These are phyloP conservation scores for Hypercompe scribonia DNA, from an alignment of 2,888 invertebrate species.

Conservation along the genomic window DNA sequence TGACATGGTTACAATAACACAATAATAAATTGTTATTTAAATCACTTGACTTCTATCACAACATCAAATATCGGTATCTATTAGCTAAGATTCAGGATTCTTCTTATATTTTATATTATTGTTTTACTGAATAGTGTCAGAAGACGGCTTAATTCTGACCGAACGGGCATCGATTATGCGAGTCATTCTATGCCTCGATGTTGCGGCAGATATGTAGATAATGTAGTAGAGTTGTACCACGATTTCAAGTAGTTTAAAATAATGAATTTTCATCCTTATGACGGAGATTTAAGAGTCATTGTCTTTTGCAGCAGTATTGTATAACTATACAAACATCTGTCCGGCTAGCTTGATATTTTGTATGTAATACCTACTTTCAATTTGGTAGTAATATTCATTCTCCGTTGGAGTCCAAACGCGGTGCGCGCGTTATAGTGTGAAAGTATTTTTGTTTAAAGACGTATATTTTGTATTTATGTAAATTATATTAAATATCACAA, in stretches of 20 bases:
- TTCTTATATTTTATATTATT: not conserved
- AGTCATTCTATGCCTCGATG: constrained; percentile 34
- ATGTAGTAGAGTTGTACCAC: constrained; percentile 47
- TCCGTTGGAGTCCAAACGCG: constrained; percentile 66
- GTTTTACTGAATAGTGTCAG: not conserved
- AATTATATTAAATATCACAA: constrained; percentile 42
- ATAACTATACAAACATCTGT: constrained; percentile 60
- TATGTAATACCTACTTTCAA: constrained; percentile 70
- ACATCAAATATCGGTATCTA: not conserved
- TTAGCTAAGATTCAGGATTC: not conserved
- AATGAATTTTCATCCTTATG: constrained; percentile 32
- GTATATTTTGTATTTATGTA: constrained; percentile 42
- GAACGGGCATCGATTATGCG: constrained; percentile 34
- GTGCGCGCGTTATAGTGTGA: constrained; percentile 63
- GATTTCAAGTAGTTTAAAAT: constrained; percentile 17
- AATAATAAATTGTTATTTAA: not conserved
- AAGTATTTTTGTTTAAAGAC: constrained; percentile 49
- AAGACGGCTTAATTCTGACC: constrained; percentile 23
- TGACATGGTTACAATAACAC: not conserved
- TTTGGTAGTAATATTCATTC: constrained; percentile 72
- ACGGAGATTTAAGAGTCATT: constrained; percentile 27
- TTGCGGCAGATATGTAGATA: constrained; percentile 44
- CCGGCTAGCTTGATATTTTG: constrained; percentile 65
- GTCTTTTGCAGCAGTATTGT: constrained; percentile 24
- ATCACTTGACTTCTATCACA: not conserved